Base-by-base conservation (phyloP, 2,888 invertebrate genomes). In the Psylliodes chrysocephalus region DNA sequence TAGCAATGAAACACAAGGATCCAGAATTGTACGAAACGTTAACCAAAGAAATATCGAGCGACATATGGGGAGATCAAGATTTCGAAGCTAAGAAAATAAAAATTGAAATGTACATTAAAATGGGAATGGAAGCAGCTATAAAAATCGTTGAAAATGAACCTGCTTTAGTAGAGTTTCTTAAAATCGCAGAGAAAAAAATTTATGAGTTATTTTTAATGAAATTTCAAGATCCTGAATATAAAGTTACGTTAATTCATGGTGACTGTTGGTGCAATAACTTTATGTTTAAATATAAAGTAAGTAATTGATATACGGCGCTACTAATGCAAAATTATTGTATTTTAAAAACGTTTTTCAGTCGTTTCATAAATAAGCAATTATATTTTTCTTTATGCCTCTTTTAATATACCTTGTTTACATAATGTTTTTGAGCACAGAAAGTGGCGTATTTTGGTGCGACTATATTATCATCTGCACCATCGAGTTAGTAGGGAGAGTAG, bases 241-340 rank as follows among this genome's bases (percentile, higher is more conserved):
- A 56, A 15, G 1, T 40, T 14, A 70, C 71, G 28, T 44, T 77
- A 5, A 55, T 67, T n/a, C 76, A 77, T 60, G 76, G 74, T 1
- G 77, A 77, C 59, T 71, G 74, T 59, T 77, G 76, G 77, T 73
- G 72, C 19, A 76, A 76, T 52, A 77, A 77, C 55, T 64, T 75
- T 62, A 66, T 77, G 38, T 73, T 71, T 54, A 65, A 68, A 60
- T 69, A 70, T 33, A 25, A 66, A 46, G 73, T 73, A 64, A 68
- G 35, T 35, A n/a, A n/a, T n/a, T n/a, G n/a, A n/a, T n/a, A n/a
- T n/a, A n/a, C n/a, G n/a, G n/a, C n/a, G n/a, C n/a, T n/a, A n/a
- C n/a, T n/a, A n/a, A n/a, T n/a, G n/a, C n/a, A n/a, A n/a, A n/a
- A n/a, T n/a, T n/a, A n/a, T n/a, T n/a, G n/a, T n/a, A n/a, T n/a